These are phyloP conservation scores for Anas bernieri DNA, from an alignment of 2,797 vertebrate species.

Conservation along the genomic window DNA sequence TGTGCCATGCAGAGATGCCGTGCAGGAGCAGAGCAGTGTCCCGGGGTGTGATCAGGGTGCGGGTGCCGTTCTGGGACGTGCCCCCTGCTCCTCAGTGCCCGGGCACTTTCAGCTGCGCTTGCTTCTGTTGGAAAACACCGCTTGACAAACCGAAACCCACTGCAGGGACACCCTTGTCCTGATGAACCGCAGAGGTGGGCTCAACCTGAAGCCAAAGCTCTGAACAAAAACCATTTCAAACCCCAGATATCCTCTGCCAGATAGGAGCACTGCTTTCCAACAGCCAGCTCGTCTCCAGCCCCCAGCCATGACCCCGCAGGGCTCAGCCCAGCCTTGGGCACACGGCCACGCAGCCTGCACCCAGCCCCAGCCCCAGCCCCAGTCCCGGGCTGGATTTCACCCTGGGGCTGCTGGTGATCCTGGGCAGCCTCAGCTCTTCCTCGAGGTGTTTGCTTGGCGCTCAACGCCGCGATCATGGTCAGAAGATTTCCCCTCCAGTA, in stretches of 20 bases:
- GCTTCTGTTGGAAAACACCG: neutral
- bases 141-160: neutral
- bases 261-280: neutral
- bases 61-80: neutral
- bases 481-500: neutral
- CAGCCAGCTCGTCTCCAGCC: neutral
- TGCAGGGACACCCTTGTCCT: neutral
- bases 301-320: neutral
- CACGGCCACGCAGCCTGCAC: neutral
- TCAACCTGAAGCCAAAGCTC: neutral
- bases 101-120: neutral
- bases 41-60: fast-evolving
- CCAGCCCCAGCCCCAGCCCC: too few species aligned
- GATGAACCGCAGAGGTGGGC: neutral
- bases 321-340: neutral
- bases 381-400: neutral
- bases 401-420: fast-evolving
- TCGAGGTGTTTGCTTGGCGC: neutral
- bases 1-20: neutral
- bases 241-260: neutral
- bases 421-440: neutral
- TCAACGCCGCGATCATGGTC: neutral
- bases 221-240: neutral
- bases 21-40: neutral
- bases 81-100: too few species aligned